Percentiles rank a stretch among this genome's conserved stretches.
phyloP scores from a whole-genome alignment of 2,797 vertebrate genomes.

The Apogon talboti region DNA sequence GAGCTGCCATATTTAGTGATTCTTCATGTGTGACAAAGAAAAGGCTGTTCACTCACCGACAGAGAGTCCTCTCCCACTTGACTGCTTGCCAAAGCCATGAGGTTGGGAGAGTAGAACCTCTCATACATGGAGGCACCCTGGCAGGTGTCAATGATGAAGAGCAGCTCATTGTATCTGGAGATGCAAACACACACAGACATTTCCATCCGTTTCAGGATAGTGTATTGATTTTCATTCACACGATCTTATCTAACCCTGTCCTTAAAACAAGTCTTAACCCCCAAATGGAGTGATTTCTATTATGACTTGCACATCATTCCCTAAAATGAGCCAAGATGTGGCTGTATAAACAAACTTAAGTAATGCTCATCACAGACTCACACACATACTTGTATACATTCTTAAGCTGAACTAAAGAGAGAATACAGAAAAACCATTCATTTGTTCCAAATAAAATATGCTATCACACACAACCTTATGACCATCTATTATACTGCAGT shows the following conservation, averaged over 20 bases:
- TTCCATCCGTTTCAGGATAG: no score
- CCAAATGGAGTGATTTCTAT: no score
- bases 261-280: no score
- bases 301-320: no score
- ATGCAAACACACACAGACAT: constrained; percentile 21
- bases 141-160: constrained; percentile 99
- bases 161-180: constrained; percentile 93
- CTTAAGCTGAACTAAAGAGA: constrained; percentile 20
- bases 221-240: background rate
- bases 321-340: no score
- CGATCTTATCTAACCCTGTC: background rate
- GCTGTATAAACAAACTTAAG: constrained; percentile 5
- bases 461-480: constrained; percentile 42
- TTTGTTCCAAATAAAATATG: constrained; percentile 51
- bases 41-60: constrained; percentile 86
- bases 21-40: background rate
- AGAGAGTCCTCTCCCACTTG: constrained; percentile 98
- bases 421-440: constrained; percentile 32
- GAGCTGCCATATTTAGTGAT: constrained; percentile 20
- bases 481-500: constrained; percentile 65
- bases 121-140: constrained; percentile 99
- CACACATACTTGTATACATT: background rate
- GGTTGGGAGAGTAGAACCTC: constrained; percentile 96
- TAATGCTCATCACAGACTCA: constrained; percentile 12
- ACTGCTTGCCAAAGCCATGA: constrained; percentile 98